A percentile compares a stretch with the other conserved stretches of the same genome.
These are phyloP conservation scores for Xestia c-nigrum DNA, from an alignment of 2,888 invertebrate species.

Conservation along the genomic window DNA sequence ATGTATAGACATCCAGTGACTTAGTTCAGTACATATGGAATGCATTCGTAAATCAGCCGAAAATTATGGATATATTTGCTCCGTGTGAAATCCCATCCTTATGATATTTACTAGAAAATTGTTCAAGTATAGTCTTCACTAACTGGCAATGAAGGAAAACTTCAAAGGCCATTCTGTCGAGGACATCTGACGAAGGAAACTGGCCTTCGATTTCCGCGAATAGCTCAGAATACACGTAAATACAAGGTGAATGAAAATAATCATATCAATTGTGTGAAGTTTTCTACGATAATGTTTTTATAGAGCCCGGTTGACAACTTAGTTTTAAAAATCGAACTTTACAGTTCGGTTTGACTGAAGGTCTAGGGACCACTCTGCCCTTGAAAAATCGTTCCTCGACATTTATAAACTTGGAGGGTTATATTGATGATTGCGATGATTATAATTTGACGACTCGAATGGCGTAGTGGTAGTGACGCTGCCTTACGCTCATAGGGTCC, in stretches of 20 bases:
- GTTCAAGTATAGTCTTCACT: background rate
- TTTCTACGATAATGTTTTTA: slow-evolving; percentile 40
- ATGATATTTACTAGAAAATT: background rate
- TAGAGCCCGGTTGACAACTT: slow-evolving; percentile 35
- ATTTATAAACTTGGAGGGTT: too few species aligned
- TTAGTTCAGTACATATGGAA: background rate
- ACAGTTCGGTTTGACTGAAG: too few species aligned
- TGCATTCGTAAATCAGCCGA: background rate
- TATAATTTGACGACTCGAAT: too few species aligned
- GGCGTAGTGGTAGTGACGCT: too few species aligned
- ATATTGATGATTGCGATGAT: too few species aligned
- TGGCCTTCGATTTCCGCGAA: background rate
- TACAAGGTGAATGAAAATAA: slow-evolving; percentile 7
- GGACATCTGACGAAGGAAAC: background rate
- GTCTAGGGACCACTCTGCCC: too few species aligned
- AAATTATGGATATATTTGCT: background rate
- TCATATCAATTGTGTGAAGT: slow-evolving; percentile 13
- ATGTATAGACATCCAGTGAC: background rate
- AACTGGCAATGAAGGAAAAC: background rate
- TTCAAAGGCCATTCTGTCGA: background rate
- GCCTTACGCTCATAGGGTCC: too few species aligned
- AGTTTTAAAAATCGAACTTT: slow-evolving; percentile 15
- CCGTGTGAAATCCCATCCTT: background rate
- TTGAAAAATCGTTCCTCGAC: too few species aligned
- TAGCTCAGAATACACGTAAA: slow-evolving; percentile 15